phyloP scores from a whole-genome alignment of 1,140 invertebrate species.

The Melipona quadrifasciata region DNA sequence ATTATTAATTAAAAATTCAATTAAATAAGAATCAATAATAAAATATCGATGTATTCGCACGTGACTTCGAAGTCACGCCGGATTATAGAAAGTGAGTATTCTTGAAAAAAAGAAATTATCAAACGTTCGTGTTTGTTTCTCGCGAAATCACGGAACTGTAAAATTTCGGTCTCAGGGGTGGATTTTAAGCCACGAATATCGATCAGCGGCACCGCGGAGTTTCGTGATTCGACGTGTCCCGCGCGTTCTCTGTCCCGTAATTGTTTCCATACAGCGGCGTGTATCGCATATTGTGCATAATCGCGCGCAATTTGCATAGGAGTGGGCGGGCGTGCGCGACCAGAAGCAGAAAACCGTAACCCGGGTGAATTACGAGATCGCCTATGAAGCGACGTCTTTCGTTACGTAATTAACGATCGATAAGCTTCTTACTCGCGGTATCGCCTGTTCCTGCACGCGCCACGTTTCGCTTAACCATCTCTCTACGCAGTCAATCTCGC shows the following conservation, averaged over 20 bases:
- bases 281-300: constrained; percentile 12
- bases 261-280: constrained; percentile 23
- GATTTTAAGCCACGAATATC: constrained; percentile 20
- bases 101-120: too few relatives aligned
- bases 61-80: too few relatives aligned
- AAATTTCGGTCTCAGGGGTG: not conserved
- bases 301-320: not conserved
- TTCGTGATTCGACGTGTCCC: constrained; percentile 8
- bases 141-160: not conserved
- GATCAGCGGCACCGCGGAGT: not conserved
- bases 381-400: constrained; percentile 6
- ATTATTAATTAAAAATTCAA: not conserved
- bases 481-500: not conserved
- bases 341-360: not conserved
- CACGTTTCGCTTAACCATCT: not conserved
- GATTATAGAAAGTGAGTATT: too few relatives aligned
- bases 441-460: not conserved
- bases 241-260: not conserved
- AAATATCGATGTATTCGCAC: too few relatives aligned
- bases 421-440: not conserved
- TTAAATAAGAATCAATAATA: too few relatives aligned
- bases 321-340: too few relatives aligned
- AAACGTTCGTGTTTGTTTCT: not conserved
- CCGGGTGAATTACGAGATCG: constrained; percentile 9
- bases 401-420: constrained; percentile 31